phyloP scores from a whole-genome alignment of 2,113 vertebrate genomes.

The Oncorhynchus clarkii region DNA sequence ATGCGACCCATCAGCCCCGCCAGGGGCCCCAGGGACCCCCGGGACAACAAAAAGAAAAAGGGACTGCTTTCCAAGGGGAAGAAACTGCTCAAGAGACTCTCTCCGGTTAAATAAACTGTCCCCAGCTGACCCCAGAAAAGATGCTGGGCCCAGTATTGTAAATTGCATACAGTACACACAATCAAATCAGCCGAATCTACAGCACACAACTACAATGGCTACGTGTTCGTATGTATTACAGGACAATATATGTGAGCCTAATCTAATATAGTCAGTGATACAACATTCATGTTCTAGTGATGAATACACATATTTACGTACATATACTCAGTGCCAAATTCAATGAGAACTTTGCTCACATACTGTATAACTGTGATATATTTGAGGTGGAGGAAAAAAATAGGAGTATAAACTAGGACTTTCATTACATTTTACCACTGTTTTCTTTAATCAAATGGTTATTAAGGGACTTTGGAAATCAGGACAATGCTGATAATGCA shows the following conservation, averaged over 20 bases:
- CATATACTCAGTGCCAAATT: slow-evolving; percentile 61
- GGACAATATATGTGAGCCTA: slow-evolving; percentile 39
- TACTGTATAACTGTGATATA: slow-evolving; percentile 60
- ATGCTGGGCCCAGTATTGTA: slow-evolving; percentile 41
- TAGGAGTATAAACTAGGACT: slow-evolving; percentile 75
- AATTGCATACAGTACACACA: slow-evolving; percentile 51
- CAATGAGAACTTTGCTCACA: slow-evolving; percentile 35
- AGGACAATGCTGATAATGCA: neutral
- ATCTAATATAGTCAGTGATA: slow-evolving; percentile 45
- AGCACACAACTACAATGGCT: slow-evolving; percentile 32
- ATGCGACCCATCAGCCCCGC: slow-evolving; percentile 87
- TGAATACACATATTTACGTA: slow-evolving; percentile 45
- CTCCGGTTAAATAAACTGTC: slow-evolving; percentile 71
- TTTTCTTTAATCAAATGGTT: slow-evolving; percentile 21
- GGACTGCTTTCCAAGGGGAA: slow-evolving; percentile 97
- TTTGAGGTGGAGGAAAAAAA: slow-evolving; percentile 44
- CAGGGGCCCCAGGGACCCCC: slow-evolving; percentile 56
- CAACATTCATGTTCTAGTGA: slow-evolving; percentile 38
- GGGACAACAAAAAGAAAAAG: slow-evolving; percentile 93
- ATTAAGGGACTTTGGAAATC: neutral
- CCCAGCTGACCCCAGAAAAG: slow-evolving; percentile 1
- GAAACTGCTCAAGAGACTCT: slow-evolving; percentile 93
- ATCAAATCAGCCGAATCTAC: slow-evolving; percentile 48
- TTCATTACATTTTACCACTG: slow-evolving; percentile 73
- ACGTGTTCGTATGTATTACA: slow-evolving; percentile 29